Evolutionary conservation across 2,797 vertebrate genomes (phyloP), one percentile per base, ranked within the genome.

Genomic region (Gymnopithys bicolor): DNA sequence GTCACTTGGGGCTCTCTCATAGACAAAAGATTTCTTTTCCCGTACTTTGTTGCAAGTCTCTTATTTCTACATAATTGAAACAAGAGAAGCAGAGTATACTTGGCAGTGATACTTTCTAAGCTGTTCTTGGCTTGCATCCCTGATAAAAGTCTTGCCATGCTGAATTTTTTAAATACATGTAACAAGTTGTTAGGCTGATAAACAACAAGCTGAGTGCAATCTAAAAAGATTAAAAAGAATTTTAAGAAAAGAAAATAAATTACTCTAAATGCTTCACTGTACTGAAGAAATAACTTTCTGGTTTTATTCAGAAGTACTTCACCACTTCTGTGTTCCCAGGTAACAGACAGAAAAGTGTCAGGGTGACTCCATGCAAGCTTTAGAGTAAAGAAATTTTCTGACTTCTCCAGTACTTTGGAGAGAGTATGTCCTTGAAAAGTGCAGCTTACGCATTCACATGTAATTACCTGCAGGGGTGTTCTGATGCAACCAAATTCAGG

Each of bases 1-100:
- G n/a, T 68, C 66, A 58, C 46, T 49, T 67, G 49, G 23, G 55
- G 33, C 33, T 81, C 30, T 67, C 78, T 87, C 48, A 46, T 8
- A 84, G 59, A 46, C 49, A 76, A 87, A 90, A 89, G n/a, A 22
- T 70, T 89, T 81, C 13, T 78, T 79, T 58, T 88, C 41, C 62
- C 74, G 19, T 48, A 63, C 23, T 78, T 75, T 56, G 19, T 51
- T 81, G 24, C 19, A 10, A 4, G 37, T 74, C 41, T 92, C 81
- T 89, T 81, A 82, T 90, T 92, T 94, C 86, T 58, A 86, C 85
- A 79, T 94, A 88, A 93, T 41, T 90, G 93, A 96, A 96, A 93
- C 51, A 82, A 46, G 86, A 90, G 85, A 94, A 86, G 73, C 1
- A 0, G 66, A 73, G 11, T 60, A 48, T 91, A 59, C 48, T 86